phyloP scores from a whole-genome alignment of 2,113 vertebrate genomes.

The Lophura nycthemera region DNA sequence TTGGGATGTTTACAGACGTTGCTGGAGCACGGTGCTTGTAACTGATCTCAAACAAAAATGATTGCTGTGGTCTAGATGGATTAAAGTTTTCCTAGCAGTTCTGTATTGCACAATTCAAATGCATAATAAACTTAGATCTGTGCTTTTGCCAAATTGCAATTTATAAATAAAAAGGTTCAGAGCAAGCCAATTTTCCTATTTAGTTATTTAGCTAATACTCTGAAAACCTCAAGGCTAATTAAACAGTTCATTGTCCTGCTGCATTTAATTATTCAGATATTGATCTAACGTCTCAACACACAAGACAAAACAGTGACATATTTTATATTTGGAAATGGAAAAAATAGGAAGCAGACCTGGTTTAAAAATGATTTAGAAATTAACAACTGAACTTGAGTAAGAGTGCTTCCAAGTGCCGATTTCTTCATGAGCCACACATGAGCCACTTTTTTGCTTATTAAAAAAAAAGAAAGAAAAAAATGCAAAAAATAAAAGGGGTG shows the following conservation, averaged over 20 bases:
- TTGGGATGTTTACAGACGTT: neutral
- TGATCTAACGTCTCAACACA: slow-evolving; percentile 57
- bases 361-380: slow-evolving; percentile 38
- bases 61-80: neutral
- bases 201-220: slow-evolving; percentile 60
- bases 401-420: neutral
- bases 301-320: slow-evolving; percentile 27
- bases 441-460: neutral
- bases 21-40: fast-evolving
- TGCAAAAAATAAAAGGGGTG: too few relatives aligned
- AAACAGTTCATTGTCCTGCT: slow-evolving; percentile 57
- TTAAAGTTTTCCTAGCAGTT: neutral
- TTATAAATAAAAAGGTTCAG: slow-evolving; percentile 57
- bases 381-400: slow-evolving; percentile 23
- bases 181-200: slow-evolving; percentile 64
- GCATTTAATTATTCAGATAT: slow-evolving; percentile 70
- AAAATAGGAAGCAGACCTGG: slow-evolving; percentile 61
- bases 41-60: neutral
- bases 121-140: slow-evolving; percentile 45
- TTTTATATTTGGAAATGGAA: slow-evolving; percentile 55
- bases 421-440: neutral
- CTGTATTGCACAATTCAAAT: slow-evolving; percentile 19
- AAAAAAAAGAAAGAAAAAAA: neutral
- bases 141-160: slow-evolving; percentile 46
- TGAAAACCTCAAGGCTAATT: slow-evolving; percentile 64